Percentiles rank a stretch among this genome's conserved stretches.
These are phyloP conservation scores for Zapus hudsonius DNA, from an alignment of 2,113 vertebrate genomes.

Conservation along the genomic window DNA sequence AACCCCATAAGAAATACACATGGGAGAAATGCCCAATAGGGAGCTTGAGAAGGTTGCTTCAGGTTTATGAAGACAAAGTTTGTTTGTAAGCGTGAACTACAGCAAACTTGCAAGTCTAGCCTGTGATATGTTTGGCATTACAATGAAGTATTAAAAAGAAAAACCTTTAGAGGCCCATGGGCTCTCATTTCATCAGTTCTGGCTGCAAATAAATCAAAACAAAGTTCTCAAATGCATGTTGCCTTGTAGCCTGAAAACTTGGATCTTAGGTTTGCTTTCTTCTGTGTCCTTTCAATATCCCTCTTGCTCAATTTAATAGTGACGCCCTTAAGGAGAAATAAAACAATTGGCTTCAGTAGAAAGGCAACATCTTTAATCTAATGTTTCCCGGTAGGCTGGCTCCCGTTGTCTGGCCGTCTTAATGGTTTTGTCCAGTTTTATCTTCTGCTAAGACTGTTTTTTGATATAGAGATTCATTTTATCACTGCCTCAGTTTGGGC, in stretches of 20 bases:
- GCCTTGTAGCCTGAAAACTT: background rate
- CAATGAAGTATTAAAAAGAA: background rate
- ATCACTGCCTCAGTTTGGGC: constrained; percentile 50
- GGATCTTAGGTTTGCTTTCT: constrained; percentile 45
- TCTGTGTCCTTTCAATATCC: constrained; percentile 26
- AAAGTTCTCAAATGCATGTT: background rate
- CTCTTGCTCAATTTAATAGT: constrained; percentile 53
- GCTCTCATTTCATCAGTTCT: constrained; percentile 22
- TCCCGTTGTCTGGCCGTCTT: constrained; percentile 40
- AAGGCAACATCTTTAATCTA: constrained; percentile 68
- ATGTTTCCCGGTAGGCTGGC: constrained; percentile 49
- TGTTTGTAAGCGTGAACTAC: background rate
- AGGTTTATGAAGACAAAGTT: background rate
- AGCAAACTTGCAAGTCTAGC: background rate
- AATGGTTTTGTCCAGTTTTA: constrained; percentile 65
- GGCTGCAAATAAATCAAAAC: constrained; percentile 8
- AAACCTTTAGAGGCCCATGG: background rate
- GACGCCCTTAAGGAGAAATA: constrained; percentile 53
- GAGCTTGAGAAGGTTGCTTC: background rate
- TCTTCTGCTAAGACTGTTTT: constrained; percentile 36
- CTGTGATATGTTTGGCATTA: background rate
- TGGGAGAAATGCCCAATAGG: background rate
- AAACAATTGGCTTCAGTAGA: constrained; percentile 51
- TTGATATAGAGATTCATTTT: constrained; percentile 60
- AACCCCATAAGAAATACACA: background rate